Evolutionary conservation across 1,140 invertebrate genomes (phyloP), one percentile per base, ranked within the genome.

Genomic region (Brachionus rotundiformis): DNA sequence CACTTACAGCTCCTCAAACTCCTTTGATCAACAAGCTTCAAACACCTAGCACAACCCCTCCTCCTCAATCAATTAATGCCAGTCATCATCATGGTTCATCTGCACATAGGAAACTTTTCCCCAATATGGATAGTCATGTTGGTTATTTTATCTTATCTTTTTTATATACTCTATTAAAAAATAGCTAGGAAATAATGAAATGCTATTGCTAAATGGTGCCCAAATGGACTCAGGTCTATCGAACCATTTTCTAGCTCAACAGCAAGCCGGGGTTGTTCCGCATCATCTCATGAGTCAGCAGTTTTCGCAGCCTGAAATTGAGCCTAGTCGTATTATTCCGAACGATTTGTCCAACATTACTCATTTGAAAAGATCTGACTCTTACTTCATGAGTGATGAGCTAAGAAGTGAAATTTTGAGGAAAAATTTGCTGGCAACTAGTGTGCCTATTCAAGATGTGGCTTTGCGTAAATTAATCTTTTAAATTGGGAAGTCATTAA

Each of bases 321-420:
- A 79, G 36, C 76, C 76, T 27, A 79, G 76, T 41, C 44, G 76
- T 31, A 49, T 59, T 39, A 59, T 41, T 1, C 76, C 76, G 1
- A 19, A 47, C 36, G 76, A 79, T 63, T 41, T 79, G 23, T 54
- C 76, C 6, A 79, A 79, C 36, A 61, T 79, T 33, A 63, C 59
- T n/a, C 47, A 79, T 59, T 39, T 79, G 10, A 79, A 79, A 63
- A 25, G 76, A 59, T 79, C 76, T 63, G 59, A 79, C 10, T 79
- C 79, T 10, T 81, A 81, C 33, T 81, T 81, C 16, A 81, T 81
- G 79, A 81, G 79, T 49, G 59, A 81, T 68, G 79, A 81, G 8
- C 31, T 81, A 8, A 63, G 79, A 49, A 81, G 54, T 44, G 79
- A 81, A 47, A 63, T 81, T 36, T 33, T 81, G 23, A 41, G 79